Evolutionary conservation across 2,797 vertebrate genomes (phyloP).

Genomic region (Ammospiza maritima): DNA sequence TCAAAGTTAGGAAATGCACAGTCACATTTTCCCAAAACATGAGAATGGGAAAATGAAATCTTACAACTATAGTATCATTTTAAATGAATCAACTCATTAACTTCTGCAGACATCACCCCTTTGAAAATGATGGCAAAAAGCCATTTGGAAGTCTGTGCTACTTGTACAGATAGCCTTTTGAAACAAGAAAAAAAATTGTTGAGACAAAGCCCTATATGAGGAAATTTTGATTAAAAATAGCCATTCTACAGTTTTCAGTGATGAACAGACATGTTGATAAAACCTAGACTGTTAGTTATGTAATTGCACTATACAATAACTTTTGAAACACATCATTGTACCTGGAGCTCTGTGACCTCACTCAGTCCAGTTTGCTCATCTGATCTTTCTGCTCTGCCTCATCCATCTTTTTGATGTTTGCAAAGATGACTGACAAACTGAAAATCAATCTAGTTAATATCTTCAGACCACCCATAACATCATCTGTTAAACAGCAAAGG

Average conservation of each 20-base stretch:
- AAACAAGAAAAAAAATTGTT: not conserved
- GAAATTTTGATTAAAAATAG: not conserved
- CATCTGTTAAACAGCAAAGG: not conserved
- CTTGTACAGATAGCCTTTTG: not conserved
- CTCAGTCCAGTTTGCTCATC: not conserved
- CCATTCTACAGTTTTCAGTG: not conserved
- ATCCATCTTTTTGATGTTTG: not conserved
- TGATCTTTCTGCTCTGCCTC: not conserved
- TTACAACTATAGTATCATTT: not conserved
- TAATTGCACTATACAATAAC: not conserved
- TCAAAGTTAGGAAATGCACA: not conserved
- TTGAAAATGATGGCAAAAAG: not conserved
- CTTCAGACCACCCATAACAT: not conserved
- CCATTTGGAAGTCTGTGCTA: not conserved
- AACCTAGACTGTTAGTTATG: not conserved
- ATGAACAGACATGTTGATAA: not conserved
- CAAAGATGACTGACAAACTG: not conserved
- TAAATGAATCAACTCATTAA: not conserved
- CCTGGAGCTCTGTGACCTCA: not conserved
- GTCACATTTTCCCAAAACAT: not conserved
- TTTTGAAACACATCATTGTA: not conserved
- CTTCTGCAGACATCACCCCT: not conserved
- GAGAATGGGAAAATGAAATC: not conserved
- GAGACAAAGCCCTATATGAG: not conserved
- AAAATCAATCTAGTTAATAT: not conserved